Evolutionary conservation across 2,888 invertebrate genomes (phyloP).

Genomic region (Luperina nickerlii): DNA sequence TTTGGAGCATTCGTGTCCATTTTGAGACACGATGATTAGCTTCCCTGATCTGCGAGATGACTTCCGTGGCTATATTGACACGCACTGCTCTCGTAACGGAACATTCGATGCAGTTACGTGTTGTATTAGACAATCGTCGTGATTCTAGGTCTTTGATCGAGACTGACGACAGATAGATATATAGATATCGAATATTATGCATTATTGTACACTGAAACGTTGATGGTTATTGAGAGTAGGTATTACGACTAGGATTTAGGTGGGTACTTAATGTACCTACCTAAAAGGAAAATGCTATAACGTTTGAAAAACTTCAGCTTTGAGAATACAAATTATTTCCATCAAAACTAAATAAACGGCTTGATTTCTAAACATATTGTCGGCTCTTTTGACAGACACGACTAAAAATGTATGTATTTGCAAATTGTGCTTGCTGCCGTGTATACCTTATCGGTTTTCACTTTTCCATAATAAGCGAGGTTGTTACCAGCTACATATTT

Average conservation of each 20-base stretch:
- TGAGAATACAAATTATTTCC: neutral
- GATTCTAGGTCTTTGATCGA: constrained; percentile 9
- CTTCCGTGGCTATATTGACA: constrained; percentile 48
- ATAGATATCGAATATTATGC: neutral
- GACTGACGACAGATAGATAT: neutral
- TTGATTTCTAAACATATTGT: neutral
- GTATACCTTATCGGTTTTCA: neutral
- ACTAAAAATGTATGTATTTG: neutral
- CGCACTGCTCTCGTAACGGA: constrained; percentile 33
- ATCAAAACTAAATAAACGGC: neutral
- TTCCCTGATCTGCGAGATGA: constrained; percentile 33
- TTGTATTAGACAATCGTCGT: constrained; percentile 40
- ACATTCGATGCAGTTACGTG: constrained; percentile 50
- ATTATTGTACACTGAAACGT: neutral
- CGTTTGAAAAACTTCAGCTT: neutral
- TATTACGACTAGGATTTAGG: neutral
- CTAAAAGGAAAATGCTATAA: neutral
- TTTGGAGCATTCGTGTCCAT: constrained; percentile 23
- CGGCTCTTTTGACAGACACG: neutral
- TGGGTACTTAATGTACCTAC: neutral
- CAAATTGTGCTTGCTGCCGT: no score
- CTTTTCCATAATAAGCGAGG: neutral
- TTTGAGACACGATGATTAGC: constrained; percentile 4
- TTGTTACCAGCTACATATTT: neutral
- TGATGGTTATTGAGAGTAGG: neutral